These are phyloP conservation scores for Menidia menidia DNA, from an alignment of 2,797 vertebrate genomes.

Conservation along the genomic window DNA sequence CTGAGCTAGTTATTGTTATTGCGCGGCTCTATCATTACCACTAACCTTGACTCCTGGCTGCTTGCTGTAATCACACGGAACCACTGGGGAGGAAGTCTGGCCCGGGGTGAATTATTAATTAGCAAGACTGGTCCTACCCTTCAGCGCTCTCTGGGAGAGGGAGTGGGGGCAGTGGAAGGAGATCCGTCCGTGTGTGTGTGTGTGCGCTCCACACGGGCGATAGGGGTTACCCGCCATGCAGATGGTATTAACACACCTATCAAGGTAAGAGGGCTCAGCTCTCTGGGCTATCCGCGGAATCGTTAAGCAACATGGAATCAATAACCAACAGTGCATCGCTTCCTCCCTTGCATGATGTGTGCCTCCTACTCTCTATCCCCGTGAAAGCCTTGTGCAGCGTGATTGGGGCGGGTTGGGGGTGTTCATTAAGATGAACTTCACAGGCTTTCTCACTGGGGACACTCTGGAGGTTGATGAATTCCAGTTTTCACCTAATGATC, in stretches of 20 bases:
- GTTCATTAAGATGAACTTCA: slow-evolving; percentile 80
- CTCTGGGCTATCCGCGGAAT: slow-evolving; percentile 74
- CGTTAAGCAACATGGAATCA: slow-evolving; percentile 77
- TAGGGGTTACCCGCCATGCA: slow-evolving; percentile 71
- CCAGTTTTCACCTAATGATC: slow-evolving; percentile 79
- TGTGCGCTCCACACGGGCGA: slow-evolving; percentile 55
- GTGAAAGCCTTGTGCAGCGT: slow-evolving; percentile 44
- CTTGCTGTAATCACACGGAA: slow-evolving; percentile 81
- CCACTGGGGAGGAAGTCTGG: slow-evolving; percentile 75
- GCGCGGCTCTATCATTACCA: slow-evolving; percentile 79
- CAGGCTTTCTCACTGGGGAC: slow-evolving; percentile 73
- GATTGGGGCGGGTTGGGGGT: slow-evolving; percentile 19
- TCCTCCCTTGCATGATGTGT: slow-evolving; percentile 62
- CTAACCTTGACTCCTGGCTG: slow-evolving; percentile 86
- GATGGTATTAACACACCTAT: slow-evolving; percentile 80
- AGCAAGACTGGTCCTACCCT: slow-evolving; percentile 77
- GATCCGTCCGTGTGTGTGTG: slow-evolving; percentile 21
- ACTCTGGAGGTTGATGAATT: slow-evolving; percentile 75
- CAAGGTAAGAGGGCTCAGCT: slow-evolving; percentile 81
- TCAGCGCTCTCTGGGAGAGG: slow-evolving; percentile 68
- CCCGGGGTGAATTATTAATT: slow-evolving; percentile 86
- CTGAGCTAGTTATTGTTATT: slow-evolving; percentile 80
- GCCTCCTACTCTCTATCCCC: slow-evolving; percentile 60
- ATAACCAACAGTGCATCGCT: slow-evolving; percentile 70
- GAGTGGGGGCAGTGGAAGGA: slow-evolving; percentile 19